Conservation (phyloP, 2,888 invertebrate genomes). For the Bembecia ichneumoniformis region DNA sequence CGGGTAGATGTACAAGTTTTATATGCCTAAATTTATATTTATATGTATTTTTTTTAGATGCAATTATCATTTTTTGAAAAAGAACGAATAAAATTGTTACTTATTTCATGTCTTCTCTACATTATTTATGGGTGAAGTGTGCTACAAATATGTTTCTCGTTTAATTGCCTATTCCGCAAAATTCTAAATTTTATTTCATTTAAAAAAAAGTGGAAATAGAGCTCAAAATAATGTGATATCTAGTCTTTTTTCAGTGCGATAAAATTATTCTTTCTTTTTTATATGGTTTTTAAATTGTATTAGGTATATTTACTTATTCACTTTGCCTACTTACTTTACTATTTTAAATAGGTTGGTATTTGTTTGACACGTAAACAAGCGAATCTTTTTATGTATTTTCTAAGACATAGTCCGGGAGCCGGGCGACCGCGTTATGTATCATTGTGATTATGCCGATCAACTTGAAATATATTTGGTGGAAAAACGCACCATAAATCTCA, state of each 20-base stretch:
- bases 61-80: background rate
- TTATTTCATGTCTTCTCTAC: background rate
- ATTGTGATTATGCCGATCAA: too few species aligned
- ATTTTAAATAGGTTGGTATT: too few species aligned
- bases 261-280: background rate
- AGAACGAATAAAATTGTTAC: background rate
- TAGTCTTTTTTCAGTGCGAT: slow-evolving; percentile 39
- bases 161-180: slow-evolving; percentile 18
- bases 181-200: slow-evolving; percentile 19
- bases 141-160: slow-evolving; percentile 16
- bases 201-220: slow-evolving; percentile 37
- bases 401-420: too few species aligned
- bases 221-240: slow-evolving; percentile 71
- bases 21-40: slow-evolving; percentile 16
- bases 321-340: background rate
- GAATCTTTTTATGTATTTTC: too few species aligned
- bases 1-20: slow-evolving; percentile 22
- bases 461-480: too few species aligned
- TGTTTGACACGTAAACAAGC: too few species aligned
- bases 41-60: background rate
- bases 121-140: slow-evolving; percentile 18
- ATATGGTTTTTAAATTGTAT: slow-evolving; percentile 1
- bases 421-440: too few species aligned
- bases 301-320: background rate
- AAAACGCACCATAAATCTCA: too few species aligned